These are phyloP conservation scores for Telmatherina bonti DNA, from an alignment of 2,797 vertebrate species.

Conservation along the genomic window DNA sequence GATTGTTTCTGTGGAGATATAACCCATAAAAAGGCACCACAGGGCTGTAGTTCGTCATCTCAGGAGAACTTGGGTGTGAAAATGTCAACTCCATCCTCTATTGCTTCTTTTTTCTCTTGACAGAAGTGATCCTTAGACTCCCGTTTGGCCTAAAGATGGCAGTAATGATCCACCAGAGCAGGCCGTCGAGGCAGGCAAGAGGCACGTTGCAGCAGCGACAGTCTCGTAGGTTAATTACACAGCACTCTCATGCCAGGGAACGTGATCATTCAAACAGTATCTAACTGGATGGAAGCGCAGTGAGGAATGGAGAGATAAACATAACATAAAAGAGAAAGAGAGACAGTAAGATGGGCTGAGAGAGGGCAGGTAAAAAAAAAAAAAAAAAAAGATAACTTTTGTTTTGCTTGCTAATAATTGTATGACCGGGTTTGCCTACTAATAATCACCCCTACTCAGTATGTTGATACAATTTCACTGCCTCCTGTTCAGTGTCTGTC, in stretches of 20 bases:
- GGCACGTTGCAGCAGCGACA: constrained; percentile 76
- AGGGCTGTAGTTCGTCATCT: constrained; percentile 5
- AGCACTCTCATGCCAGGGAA: constrained; percentile 81
- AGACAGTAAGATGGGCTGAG: constrained; percentile 4
- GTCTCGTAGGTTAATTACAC: constrained; percentile 82
- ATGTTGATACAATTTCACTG: constrained; percentile 38
- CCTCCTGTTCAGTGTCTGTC: constrained; percentile 24
- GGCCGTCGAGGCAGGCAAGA: constrained; percentile 30
- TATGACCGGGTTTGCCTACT: constrained; percentile 47
- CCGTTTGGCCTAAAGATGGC: constrained; percentile 69
- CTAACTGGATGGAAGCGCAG: constrained; percentile 57
- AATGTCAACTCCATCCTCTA: constrained; percentile 5
- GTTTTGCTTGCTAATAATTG: constrained; percentile 59
- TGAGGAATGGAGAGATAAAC: constrained; percentile 47
- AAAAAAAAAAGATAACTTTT: constrained; percentile 28
- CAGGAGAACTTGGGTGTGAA: constrained; percentile 7
- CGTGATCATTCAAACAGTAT: constrained; percentile 82
- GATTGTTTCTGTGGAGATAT: background rate
- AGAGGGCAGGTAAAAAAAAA: constrained; percentile 14
- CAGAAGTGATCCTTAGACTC: background rate
- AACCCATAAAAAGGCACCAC: background rate
- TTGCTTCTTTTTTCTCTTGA: constrained; percentile 8
- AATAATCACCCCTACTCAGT: constrained; percentile 53
- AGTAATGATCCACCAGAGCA: constrained; percentile 72
- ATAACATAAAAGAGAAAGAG: constrained; percentile 17